Evolutionary conservation across 2,888 invertebrate species (phyloP).

Genomic region (Meloe dianella): DNA sequence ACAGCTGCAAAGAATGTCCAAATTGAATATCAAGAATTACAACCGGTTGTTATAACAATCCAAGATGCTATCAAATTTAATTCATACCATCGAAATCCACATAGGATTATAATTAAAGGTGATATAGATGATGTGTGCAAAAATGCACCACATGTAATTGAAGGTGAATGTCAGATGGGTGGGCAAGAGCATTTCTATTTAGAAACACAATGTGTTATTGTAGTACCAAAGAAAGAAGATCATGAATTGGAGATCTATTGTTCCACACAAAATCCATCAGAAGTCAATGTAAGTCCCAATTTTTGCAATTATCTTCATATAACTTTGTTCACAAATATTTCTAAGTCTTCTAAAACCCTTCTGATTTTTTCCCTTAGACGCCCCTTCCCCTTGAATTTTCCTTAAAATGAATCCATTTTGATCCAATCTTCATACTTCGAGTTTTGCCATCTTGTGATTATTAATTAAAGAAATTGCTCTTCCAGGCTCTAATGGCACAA

Average conservation of each 20-base stretch:
- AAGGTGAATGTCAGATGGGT: constrained; percentile 80
- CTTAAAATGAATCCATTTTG: too few relatives aligned
- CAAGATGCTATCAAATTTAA: constrained; percentile 83
- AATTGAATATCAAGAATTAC: constrained; percentile 80
- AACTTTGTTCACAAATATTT: too few relatives aligned
- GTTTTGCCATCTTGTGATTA: too few relatives aligned
- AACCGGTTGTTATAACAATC: constrained; percentile 83
- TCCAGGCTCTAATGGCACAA: not conserved
- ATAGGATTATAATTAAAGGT: constrained; percentile 63
- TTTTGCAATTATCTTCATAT: too few relatives aligned
- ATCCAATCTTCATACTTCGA: too few relatives aligned
- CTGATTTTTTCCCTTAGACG: too few relatives aligned
- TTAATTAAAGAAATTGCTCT: too few relatives aligned
- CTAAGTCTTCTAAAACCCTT: too few relatives aligned
- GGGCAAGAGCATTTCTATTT: constrained; percentile 98
- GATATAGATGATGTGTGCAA: constrained; percentile 72
- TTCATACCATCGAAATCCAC: constrained; percentile 72
- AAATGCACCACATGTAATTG: constrained; percentile 73
- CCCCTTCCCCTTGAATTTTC: too few relatives aligned
- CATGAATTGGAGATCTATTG: not conserved
- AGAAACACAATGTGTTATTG: constrained; percentile 81
- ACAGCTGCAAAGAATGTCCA: constrained; percentile 78
- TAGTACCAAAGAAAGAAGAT: constrained; percentile 66
- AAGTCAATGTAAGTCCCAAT: not conserved
- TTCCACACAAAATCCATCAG: not conserved